Evolutionary conservation across 1,140 invertebrate species (phyloP).

Genomic region (Gyrodactylus bullatarudis): DNA sequence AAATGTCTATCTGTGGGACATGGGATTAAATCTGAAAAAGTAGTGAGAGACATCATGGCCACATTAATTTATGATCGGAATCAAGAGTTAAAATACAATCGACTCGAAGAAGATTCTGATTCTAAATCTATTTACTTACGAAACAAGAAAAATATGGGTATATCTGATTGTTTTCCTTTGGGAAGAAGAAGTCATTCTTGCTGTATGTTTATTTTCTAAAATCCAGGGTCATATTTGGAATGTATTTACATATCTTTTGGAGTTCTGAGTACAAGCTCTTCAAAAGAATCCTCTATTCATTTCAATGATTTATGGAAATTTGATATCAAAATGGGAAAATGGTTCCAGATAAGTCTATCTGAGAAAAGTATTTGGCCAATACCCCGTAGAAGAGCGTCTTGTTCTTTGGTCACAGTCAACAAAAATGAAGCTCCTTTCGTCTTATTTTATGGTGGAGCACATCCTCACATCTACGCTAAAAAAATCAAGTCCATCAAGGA

Average conservation of each 20-base stretch:
- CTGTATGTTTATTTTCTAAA: not conserved
- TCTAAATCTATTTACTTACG: too few relatives aligned
- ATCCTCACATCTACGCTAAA: too few relatives aligned
- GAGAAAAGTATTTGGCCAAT: not conserved
- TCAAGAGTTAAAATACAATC: too few relatives aligned
- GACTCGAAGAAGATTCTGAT: too few relatives aligned
- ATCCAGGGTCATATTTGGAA: not conserved
- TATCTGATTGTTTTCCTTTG: too few relatives aligned
- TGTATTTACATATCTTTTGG: not conserved
- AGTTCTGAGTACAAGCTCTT: not conserved
- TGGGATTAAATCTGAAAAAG: not conserved
- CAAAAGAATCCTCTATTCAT: not conserved
- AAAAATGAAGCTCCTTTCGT: too few relatives aligned
- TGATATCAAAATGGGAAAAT: not conserved
- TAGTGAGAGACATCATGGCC: not conserved
- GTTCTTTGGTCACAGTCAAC: not conserved
- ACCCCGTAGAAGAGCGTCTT: not conserved
- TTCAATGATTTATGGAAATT: not conserved
- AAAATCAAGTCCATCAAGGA: too few relatives aligned
- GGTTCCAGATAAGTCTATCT: not conserved
- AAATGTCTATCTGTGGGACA: not conserved
- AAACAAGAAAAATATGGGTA: too few relatives aligned
- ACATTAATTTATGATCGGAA: too few relatives aligned
- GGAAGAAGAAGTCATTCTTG: not conserved
- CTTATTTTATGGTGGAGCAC: not conserved